Percentiles rank a stretch among this genome's conserved stretches.
Evolutionary conservation across 2,797 vertebrate genomes (phyloP).

Genomic region (Neosilurus hyrtlii): DNA sequence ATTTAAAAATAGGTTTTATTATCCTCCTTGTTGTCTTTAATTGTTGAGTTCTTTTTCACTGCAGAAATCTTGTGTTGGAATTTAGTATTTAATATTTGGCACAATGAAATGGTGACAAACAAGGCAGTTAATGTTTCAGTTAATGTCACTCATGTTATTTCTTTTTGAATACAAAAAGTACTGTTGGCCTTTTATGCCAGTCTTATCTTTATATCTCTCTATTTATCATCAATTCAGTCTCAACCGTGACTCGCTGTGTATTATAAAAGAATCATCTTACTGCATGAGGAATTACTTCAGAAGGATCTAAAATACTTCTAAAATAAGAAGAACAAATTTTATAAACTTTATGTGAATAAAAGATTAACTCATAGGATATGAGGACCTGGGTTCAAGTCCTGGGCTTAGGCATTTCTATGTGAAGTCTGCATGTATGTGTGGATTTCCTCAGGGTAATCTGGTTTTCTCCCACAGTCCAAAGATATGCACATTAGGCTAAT

Average conservation of each 20-base stretch:
- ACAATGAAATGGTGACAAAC: background rate
- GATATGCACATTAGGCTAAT: too few relatives aligned
- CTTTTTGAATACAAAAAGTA: background rate
- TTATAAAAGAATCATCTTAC: background rate
- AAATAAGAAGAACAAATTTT: too few relatives aligned
- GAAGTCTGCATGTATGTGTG: too few relatives aligned
- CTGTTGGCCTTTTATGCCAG: background rate
- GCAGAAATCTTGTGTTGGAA: background rate
- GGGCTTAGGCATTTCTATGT: too few relatives aligned
- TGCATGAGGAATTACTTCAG: background rate
- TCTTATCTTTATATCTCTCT: background rate
- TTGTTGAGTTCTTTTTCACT: background rate
- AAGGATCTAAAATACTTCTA: background rate
- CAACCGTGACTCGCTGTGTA: background rate
- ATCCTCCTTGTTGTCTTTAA: background rate
- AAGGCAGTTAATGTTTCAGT: background rate
- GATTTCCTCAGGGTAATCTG: too few relatives aligned
- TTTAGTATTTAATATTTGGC: background rate
- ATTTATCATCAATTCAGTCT: background rate
- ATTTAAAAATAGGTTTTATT: constrained; percentile 7
- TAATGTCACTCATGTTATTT: background rate
- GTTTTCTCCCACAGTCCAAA: too few relatives aligned
- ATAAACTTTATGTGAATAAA: too few relatives aligned
- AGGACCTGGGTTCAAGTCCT: too few relatives aligned
- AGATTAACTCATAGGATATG: too few relatives aligned